Percentiles rank a stretch among this genome's conserved stretches.
Evolutionary conservation across 2,888 invertebrate genomes (phyloP).

Genomic region (Drymonia ruficornis): DNA sequence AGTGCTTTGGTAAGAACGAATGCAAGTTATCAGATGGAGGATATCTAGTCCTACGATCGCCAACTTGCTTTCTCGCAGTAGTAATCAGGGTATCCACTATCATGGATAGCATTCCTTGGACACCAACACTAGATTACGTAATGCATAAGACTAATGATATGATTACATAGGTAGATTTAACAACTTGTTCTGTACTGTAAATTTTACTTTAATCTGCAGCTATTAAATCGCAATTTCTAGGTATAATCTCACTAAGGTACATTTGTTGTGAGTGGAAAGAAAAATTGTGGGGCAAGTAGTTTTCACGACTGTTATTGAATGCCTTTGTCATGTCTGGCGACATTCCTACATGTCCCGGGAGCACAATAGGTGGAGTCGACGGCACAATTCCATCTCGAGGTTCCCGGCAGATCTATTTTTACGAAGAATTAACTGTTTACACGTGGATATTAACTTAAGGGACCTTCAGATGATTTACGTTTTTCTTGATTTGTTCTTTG

Average conservation of each 20-base stretch:
- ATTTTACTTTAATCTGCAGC: not conserved
- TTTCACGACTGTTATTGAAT: conserved; percentile 43
- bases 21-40: too few species aligned
- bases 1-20: not conserved
- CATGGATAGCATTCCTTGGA: too few species aligned
- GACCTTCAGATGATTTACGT: too few species aligned
- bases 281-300: conserved; percentile 38
- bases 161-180: too few species aligned
- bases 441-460: not conserved
- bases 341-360: conserved; percentile 4
- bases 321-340: conserved; percentile 45
- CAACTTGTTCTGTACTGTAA: not conserved
- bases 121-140: too few species aligned
- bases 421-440: conserved; percentile 1
- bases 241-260: conserved; percentile 1
- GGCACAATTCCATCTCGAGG: conserved; percentile 2
- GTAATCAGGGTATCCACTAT: conserved; percentile 2
- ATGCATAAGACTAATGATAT: too few species aligned
- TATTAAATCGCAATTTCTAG: not conserved
- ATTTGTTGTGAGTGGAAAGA: conserved; percentile 9
- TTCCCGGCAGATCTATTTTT: conserved; percentile 1
- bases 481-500: too few species aligned
- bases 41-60: conserved; percentile 10
- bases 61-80: conserved; percentile 2
- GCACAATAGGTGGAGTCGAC: conserved; percentile 6